Base-by-base conservation (phyloP, 2,113 vertebrate genomes). In the Xyrauchen texanus region DNA sequence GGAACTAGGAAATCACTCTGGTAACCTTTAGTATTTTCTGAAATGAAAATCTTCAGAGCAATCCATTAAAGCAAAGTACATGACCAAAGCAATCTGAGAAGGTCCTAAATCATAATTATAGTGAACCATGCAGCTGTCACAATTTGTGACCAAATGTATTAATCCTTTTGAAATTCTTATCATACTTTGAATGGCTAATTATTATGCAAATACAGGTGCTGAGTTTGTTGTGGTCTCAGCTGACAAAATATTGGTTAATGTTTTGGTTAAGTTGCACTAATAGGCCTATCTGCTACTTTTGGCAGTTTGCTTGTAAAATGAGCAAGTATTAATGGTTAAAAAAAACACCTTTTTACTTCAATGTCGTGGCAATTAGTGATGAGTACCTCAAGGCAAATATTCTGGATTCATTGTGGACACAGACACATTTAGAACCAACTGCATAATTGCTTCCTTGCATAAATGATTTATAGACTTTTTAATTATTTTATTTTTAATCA, bases 51-150 rank as follows among this genome's bases (percentile, higher is more conserved):
- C 65, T 73, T 68, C 49, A 12, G 73, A 76, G 8, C 15, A 58
- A 65, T 72, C 68, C 61, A 11, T 63, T 58, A 71, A 47, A 61
- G 9, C 57, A 69, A 61, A 62, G 63, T 15, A 69, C 77, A 79
- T n/a, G 68, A 47, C 60, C 75, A 72, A 60, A 47, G 42, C 47
- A 47, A 71, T 71, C 45, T 66, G 45, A 69, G 63, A 71, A 42
- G 49, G 51, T 63, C 60, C 72, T 51, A 57, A 76, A 83, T 83
- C 77, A 70, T 57, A 80, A 71, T 45, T 46, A 74, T 2, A 65
- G 61, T 68, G 45, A 82, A 75, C 46, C 45, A 63, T 8, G 64
- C 60, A 62, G 69, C 70, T 79, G 81, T 75, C 65, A 55, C 78
- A 79, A 57, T 44, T 42, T 45, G n/a, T n/a, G 68, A 67, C 65